Percentiles rank a stretch among this genome's conserved stretches.
Conservation (phyloP, 2,113 vertebrate species). For the Chrysemys picta region DNA sequence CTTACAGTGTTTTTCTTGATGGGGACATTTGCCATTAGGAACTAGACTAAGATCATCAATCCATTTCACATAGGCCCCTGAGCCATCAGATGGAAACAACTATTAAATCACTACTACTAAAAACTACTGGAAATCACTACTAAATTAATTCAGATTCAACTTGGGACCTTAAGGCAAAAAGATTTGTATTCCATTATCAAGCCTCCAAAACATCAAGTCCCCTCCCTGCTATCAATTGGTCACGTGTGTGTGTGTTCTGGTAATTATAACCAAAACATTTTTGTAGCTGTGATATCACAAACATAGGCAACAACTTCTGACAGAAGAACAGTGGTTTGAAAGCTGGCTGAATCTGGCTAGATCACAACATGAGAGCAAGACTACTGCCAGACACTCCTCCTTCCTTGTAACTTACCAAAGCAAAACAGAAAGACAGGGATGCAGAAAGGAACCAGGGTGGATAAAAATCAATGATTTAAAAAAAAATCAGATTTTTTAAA, state of each 20-base stretch:
- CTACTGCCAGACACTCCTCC: background rate
- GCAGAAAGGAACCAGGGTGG: no score
- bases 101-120: background rate
- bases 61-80: background rate
- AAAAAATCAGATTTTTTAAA: no score
- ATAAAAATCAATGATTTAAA: no score
- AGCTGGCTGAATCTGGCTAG: no score
- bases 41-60: background rate
- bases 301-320: background rate
- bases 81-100: background rate
- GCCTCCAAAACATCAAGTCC: background rate
- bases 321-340: background rate
- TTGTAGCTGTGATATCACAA: background rate
- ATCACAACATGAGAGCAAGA: background rate
- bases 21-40: background rate
- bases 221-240: background rate
- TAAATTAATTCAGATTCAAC: background rate
- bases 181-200: background rate
- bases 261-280: background rate
- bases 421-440: background rate
- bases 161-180: background rate
- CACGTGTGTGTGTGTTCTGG: background rate
- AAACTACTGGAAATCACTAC: background rate
- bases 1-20: background rate
- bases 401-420: background rate